Conservation (phyloP, 2,113 vertebrate genomes). For the Cochlearius cochlearius region DNA sequence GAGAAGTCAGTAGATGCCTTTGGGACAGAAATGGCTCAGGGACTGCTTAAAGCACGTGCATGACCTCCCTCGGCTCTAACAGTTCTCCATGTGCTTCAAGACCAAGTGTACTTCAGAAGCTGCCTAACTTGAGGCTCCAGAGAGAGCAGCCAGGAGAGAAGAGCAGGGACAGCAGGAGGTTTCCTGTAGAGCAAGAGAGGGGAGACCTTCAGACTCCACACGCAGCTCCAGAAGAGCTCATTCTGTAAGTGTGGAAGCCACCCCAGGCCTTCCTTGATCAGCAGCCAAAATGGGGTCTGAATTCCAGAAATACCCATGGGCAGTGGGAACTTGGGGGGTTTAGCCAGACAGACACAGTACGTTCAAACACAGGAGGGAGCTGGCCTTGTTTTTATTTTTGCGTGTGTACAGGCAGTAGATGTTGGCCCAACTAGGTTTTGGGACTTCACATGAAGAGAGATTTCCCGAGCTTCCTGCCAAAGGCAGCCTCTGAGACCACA, state of each 20-base stretch:
- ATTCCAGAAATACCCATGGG: background rate
- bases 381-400: background rate
- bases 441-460: constrained; percentile 1
- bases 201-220: background rate
- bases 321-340: background rate
- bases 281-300: background rate
- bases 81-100: background rate
- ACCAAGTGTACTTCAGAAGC: background rate
- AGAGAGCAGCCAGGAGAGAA: background rate
- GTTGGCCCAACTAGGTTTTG: background rate
- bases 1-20: background rate
- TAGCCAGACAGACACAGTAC: background rate
- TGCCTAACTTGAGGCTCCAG: background rate
- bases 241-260: background rate
- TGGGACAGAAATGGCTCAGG: background rate
- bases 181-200: background rate
- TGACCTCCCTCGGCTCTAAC: background rate
- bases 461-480: constrained; percentile 34
- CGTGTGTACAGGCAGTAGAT: background rate
- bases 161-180: background rate
- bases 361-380: background rate
- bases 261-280: background rate
- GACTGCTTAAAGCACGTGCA: background rate
- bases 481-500: constrained; percentile 15
- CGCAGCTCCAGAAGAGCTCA: background rate